Evolutionary conservation across 1,140 invertebrate genomes (phyloP).

Genomic region (Anastrepha obliqua): DNA sequence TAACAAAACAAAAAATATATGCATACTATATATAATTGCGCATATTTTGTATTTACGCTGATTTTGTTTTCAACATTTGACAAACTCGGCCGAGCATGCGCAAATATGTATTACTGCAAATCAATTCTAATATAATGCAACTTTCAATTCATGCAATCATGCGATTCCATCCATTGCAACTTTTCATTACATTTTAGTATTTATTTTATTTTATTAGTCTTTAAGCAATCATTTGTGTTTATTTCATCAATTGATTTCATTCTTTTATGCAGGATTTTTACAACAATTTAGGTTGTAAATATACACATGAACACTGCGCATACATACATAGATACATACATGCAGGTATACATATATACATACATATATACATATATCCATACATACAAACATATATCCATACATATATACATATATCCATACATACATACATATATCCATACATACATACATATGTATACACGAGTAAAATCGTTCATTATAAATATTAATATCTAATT

Average conservation of each 20-base stretch:
- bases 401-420: too few species aligned
- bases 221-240: not conserved
- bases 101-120: too few species aligned
- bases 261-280: not conserved
- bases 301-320: not conserved
- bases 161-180: too few species aligned
- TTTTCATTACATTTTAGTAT: not conserved
- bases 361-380: too few species aligned
- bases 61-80: too few species aligned
- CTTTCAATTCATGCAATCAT: too few species aligned
- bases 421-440: conserved; percentile 8
- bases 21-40: not conserved
- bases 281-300: not conserved
- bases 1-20: not conserved
- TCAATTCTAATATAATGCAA: too few species aligned
- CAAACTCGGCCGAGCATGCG: not conserved
- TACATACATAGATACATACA: too few species aligned
- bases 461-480: too few species aligned
- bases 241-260: not conserved
- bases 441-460: not conserved
- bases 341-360: not conserved
- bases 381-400: conserved; percentile 2
- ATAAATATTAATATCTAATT: not conserved
- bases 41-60: not conserved
- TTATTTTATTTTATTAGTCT: not conserved